phyloP scores from a whole-genome alignment of 2,888 invertebrate genomes.

The Zaprionus bogoriensis region DNA sequence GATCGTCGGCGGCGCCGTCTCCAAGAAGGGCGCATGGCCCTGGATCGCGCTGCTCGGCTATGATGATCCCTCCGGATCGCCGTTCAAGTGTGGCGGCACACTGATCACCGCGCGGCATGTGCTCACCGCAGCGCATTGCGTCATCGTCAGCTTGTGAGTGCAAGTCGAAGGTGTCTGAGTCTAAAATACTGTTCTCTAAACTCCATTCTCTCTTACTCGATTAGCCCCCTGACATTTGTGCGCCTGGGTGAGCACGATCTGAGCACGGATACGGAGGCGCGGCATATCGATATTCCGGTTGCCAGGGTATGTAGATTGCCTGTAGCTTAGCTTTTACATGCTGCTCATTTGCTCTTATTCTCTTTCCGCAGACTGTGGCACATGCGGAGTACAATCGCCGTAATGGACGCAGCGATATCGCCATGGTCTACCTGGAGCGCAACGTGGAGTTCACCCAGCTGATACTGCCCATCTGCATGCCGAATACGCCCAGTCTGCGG shows the following conservation, averaged over 20 bases:
- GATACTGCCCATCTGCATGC: conserved; percentile 90
- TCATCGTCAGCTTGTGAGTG: conserved; percentile 76
- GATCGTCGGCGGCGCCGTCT: conserved; percentile 89
- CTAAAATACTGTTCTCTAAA: neutral
- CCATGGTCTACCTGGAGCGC: conserved; percentile 86
- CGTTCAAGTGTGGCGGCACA: conserved; percentile 84
- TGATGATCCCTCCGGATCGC: conserved; percentile 81
- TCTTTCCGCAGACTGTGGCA: conserved; percentile 52
- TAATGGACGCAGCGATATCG: conserved; percentile 90
- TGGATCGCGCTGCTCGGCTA: conserved; percentile 91
- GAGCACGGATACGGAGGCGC: conserved; percentile 85
- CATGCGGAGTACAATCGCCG: conserved; percentile 73
- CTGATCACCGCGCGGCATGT: conserved; percentile 85
- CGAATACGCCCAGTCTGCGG: conserved; percentile 84
- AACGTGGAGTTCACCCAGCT: conserved; percentile 85
- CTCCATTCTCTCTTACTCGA: neutral
- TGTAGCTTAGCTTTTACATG: neutral
- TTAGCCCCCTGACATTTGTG: conserved; percentile 81
- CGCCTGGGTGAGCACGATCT: conserved; percentile 92
- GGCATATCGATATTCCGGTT: conserved; percentile 86
- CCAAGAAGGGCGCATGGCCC: conserved; percentile 89
- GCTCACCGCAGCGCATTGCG: conserved; percentile 85
- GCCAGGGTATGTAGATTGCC: conserved; percentile 75
- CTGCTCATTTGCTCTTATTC: no score
- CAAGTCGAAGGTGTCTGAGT: neutral